Conservation (phyloP, 1,140 invertebrate genomes). For the Prorops nasuta region DNA sequence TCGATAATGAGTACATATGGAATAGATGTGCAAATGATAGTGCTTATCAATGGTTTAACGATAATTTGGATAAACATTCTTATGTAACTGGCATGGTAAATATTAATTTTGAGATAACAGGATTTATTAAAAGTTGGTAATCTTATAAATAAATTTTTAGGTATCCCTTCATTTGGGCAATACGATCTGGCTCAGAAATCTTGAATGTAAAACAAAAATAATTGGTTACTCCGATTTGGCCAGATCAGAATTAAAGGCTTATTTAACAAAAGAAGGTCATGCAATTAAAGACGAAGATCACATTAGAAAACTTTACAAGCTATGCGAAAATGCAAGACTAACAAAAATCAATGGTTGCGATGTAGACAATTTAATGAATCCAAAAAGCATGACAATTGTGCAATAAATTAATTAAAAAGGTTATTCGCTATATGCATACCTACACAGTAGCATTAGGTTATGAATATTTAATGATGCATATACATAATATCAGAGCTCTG, state of each 20-base stretch:
- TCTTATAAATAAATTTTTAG: constrained; percentile 23
- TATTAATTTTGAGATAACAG: not conserved
- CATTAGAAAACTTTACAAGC: constrained; percentile 22
- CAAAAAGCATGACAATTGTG: too few species aligned
- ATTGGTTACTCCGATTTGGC: constrained; percentile 29
- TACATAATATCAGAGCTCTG: too few species aligned
- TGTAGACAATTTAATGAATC: too few species aligned
- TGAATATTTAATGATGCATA: too few species aligned
- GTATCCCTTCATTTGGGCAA: constrained; percentile 41
- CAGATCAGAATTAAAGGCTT: constrained; percentile 28
- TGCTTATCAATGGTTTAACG: constrained; percentile 34
- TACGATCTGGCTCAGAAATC: constrained; percentile 44
- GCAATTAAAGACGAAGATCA: constrained; percentile 36
- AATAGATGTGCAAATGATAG: constrained; percentile 29
- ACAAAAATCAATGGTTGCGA: not conserved
- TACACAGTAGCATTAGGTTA: too few species aligned
- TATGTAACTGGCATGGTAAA: constrained; percentile 40
- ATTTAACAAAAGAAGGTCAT: constrained; percentile 29
- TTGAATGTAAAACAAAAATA: constrained; percentile 41
- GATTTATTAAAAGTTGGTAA: constrained; percentile 13
- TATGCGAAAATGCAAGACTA: constrained; percentile 10
- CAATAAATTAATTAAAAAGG: too few species aligned
- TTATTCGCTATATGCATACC: too few species aligned
- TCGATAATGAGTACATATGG: constrained; percentile 47
- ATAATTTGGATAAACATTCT: constrained; percentile 23